Percentiles rank a stretch among this genome's conserved stretches.
phyloP scores from a whole-genome alignment of 2,888 invertebrate species.

The Nephrocerus scutellatus region DNA sequence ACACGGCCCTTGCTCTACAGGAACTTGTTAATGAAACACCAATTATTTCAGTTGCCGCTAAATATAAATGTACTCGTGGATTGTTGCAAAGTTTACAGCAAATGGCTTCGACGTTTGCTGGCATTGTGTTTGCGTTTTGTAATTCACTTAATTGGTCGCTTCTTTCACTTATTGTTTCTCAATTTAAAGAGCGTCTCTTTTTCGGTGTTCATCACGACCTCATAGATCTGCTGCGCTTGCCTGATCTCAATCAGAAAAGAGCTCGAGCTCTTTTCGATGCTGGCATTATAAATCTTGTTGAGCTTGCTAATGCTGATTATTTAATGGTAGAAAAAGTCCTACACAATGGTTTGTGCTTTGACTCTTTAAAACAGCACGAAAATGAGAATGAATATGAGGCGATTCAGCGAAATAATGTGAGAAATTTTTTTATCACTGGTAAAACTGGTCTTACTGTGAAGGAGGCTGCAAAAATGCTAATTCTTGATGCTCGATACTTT shows the following conservation, averaged over 20 bases:
- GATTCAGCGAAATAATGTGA: constrained; percentile 59
- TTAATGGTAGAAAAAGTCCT: constrained; percentile 68
- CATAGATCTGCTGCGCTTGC: constrained; percentile 80
- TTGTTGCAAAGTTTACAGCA: constrained; percentile 91
- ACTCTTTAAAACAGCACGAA: constrained; percentile 69
- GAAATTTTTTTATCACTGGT: constrained; percentile 73
- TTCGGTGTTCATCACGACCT: constrained; percentile 92
- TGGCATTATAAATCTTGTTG: constrained; percentile 69
- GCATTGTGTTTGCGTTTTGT: constrained; percentile 96
- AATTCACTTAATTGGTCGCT: constrained; percentile 86
- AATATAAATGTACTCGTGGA: constrained; percentile 82
- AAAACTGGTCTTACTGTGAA: constrained; percentile 69
- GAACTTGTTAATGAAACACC: constrained; percentile 90
- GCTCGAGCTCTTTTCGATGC: constrained; percentile 77
- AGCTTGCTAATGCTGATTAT: constrained; percentile 68
- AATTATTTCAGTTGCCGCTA: constrained; percentile 69
- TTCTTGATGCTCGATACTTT: constrained; percentile 67
- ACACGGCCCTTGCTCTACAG: constrained; percentile 81
- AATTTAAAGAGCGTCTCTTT: constrained; percentile 89
- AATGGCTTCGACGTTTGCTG: constrained; percentile 90
- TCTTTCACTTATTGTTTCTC: constrained; percentile 78
- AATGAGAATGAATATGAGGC: constrained; percentile 61
- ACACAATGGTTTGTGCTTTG: constrained; percentile 73
- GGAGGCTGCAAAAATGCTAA: constrained; percentile 73
- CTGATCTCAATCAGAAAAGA: constrained; percentile 73